These are phyloP conservation scores for Phengaris arion DNA, from an alignment of 2,888 invertebrate genomes.

Conservation along the genomic window DNA sequence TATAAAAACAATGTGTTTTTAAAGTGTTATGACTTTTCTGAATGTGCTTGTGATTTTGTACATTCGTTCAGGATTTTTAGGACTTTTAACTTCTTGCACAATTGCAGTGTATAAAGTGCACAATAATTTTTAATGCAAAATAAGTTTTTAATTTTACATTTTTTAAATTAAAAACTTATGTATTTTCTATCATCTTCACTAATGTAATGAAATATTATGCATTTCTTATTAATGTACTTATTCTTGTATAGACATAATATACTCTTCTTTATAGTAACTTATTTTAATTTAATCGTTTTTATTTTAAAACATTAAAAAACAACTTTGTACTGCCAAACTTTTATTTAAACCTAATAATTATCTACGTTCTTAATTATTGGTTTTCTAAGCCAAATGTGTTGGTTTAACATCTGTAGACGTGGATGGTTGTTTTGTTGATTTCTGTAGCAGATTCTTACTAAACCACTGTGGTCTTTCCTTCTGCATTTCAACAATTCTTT, in stretches of 20 bases:
- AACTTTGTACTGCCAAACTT: background rate
- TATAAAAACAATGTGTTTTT: no score
- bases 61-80: no score
- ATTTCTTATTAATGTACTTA: background rate
- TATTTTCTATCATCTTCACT: background rate
- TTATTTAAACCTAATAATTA: background rate
- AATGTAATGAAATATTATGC: background rate
- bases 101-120: no score
- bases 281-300: background rate
- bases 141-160: no score
- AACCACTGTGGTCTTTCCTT: constrained; percentile 94
- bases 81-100: no score
- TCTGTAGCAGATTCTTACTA: constrained; percentile 89
- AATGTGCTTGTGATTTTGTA: no score
- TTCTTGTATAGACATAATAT: constrained; percentile 1
- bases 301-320: background rate
- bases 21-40: no score
- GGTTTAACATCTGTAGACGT: constrained; percentile 87
- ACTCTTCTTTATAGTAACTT: constrained; percentile 7
- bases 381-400: constrained; percentile 81
- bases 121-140: no score
- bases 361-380: constrained; percentile 7
- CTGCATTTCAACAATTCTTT: constrained; percentile 91
- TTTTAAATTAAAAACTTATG: no score
- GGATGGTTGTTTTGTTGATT: constrained; percentile 85